Base-by-base conservation (phyloP, 2,888 invertebrate species). In the Ecliptopera silaceata region DNA sequence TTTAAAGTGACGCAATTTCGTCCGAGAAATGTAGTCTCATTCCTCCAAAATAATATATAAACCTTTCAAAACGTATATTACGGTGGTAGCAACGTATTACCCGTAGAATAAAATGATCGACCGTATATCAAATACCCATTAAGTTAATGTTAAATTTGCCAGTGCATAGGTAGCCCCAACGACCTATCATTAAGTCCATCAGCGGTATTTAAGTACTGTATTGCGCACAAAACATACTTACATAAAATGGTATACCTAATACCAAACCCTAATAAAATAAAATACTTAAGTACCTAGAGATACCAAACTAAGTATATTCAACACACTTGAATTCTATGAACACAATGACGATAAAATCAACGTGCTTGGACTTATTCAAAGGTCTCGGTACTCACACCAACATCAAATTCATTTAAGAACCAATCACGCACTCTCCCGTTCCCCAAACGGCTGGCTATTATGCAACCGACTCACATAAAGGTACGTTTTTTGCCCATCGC, bases 401-500 rank as follows among this genome's bases (percentile, higher is more conserved):
- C 44, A 46, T 43, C 38, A 50, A 56, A 55, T 53, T 50, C 56
- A 76, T 74, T 75, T 64, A 69, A 74, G 72, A 67, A 75, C 82
- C 72, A 79, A 84, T 84, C 82, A 83, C 80, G 78, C 72, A 72
- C 72, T 69, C 72, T 78, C 80, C 76, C 76, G 80, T 75, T 83
- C 76, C 82, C 83, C 75, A 83, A 86, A 79, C 79, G 77, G 77
- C 71, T 69, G 67, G 74, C 72, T 77, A 86, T 90, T 90, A 88
- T 82, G 89, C 87, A 90, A 90, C 79, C 84, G 66, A 64, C 78
- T 80, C 82, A 80, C 80, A 88, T 78, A 80, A 64, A 79, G 75
- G 75, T 70, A 71, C 69, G 74, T 80, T 85, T 85, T 86, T 84
- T 82, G 58, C 53, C 57, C 53, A 49, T 71, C 74, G 70, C 77